Base-by-base conservation (phyloP, 2,888 invertebrate genomes). In the Xylocampa areola region DNA sequence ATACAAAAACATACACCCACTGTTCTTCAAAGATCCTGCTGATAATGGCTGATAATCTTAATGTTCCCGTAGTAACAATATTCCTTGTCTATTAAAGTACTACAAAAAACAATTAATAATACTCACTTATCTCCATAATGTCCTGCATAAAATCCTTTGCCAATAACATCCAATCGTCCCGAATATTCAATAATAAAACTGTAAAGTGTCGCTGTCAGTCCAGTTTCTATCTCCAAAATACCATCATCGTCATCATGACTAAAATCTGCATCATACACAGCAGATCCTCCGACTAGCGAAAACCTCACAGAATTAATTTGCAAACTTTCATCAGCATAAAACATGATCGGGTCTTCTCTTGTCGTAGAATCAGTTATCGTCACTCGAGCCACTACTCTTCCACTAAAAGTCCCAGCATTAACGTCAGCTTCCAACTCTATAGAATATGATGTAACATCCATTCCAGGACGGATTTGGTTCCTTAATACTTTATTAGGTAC, bases 401-500 rank as follows among this genome's bases (percentile, higher is more conserved):
- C 91, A 54, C 13, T 57, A 57, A 90, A 91, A 0, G 70, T 76
- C 0, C 74, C 77, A 33, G 29, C 66, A 2, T 58, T 50, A 2
- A 72, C 35, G 52, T 88, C 51, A 1, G 84, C 77, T 5, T 76
- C 65, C 2, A 91, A 51, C 62, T 78, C 76, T 4, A 91, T 54
- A 0, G 16, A n/a, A 33, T 89, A 88, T 14, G 63, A 75, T 1
- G 47, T 67, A 0, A 85, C 73, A 0, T 23, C 8, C 80, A 89
- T 84, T 4, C 87, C 90, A 5, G 88, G 86, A 57, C 89, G 79
- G 21, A 88, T 53, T 39, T 77, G 64, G 35, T 81, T 83, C 35
- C 76, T 70, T 2, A 54, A n/a, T 2, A 36, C 45, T 2, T 4
- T 35, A 13, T 17, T 21, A 10, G 17, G 13, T 4, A 41, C 50